Base-by-base conservation (phyloP, 2,797 vertebrate genomes). In the Podarcis siculus region DNA sequence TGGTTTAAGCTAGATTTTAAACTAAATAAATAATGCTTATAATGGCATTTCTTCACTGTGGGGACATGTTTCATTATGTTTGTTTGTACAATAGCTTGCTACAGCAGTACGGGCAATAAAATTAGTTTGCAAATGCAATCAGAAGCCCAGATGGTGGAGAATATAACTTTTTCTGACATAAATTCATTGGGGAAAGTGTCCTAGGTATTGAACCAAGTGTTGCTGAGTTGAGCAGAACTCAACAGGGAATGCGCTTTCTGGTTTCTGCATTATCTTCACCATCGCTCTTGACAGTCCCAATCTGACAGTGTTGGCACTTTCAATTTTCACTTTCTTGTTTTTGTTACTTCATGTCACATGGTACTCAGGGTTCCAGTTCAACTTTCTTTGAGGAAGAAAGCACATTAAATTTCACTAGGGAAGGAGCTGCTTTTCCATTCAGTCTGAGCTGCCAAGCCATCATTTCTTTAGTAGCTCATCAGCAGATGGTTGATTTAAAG, bases 261-360 rank as follows among this genome's bases (percentile, higher is more conserved):
- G 49, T 39, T 61, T 58, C 76, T 45, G 45, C 76, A 64, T 8
- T 35, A 64, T 79, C 76, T 79, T 72, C 66, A 27, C 35, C 32
- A 55, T 49, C 55, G 21, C 66, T 86, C 86, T 82, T 72, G 49
- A 83, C 89, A 86, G 25, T 39, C 66, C 37, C 39, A 82, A 23
- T 86, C 79, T 79, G 79, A 71, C 66, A 71, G 61, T 61, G 64
- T 77, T 67, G 79, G 79, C 84, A 72, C 72, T 89, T 81, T 77
- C 73, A 82, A 83, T 86, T 83, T 89, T 86, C 89, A 79, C 73
- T 83, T 89, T 42, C 55, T 87, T 76, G 73, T 82, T 77, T 86
- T 49, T 77, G 37, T 64, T 83, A 83, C 66, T 86, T 13, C 23
- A 49, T 19, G 32, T 83, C 25, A 30, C 66, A 35, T 86, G 75